Conservation (phyloP, 2,113 vertebrate species). For the Protomyctophum bolini region DNA sequence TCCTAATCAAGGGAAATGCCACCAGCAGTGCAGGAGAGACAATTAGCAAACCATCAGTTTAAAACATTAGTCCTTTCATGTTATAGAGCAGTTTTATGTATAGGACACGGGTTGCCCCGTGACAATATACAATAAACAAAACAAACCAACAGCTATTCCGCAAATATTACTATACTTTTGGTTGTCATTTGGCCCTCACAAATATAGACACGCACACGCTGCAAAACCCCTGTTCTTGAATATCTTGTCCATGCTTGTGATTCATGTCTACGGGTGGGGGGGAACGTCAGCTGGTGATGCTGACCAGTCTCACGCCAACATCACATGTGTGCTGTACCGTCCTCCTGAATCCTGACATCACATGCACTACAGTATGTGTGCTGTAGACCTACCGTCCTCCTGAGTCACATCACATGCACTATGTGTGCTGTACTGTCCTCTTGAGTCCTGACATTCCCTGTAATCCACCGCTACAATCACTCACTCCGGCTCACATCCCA, state of each 20-base stretch:
- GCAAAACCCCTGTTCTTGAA: neutral
- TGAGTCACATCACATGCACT: conserved; percentile 5
- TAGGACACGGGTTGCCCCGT: too few relatives aligned
- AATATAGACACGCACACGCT: neutral
- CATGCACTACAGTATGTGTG: neutral
- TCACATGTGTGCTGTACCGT: conserved; percentile 5
- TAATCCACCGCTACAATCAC: too few relatives aligned
- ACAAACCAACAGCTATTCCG: too few relatives aligned
- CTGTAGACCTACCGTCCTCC: neutral
- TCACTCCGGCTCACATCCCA: too few relatives aligned
- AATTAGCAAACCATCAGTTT: too few relatives aligned
- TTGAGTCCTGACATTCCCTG: neutral
- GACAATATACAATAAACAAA: too few relatives aligned
- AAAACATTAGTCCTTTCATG: too few relatives aligned
- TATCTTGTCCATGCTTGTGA: neutral
- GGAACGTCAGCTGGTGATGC: conserved; percentile 17
- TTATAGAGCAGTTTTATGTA: too few relatives aligned
- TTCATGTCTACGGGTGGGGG: conserved; percentile 1
- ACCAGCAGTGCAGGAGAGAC: too few relatives aligned
- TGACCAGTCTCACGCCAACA: conserved; percentile 17
- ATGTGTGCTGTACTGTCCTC: neutral
- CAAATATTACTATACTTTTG: too few relatives aligned
- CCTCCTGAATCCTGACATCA: conserved; percentile 9
- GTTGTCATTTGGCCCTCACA: neutral
- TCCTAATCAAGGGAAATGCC: too few relatives aligned